Percentiles rank a stretch among this genome's conserved stretches.
Evolutionary conservation across 1,140 invertebrate species (phyloP).

Genomic region (Scylla paramamosain): DNA sequence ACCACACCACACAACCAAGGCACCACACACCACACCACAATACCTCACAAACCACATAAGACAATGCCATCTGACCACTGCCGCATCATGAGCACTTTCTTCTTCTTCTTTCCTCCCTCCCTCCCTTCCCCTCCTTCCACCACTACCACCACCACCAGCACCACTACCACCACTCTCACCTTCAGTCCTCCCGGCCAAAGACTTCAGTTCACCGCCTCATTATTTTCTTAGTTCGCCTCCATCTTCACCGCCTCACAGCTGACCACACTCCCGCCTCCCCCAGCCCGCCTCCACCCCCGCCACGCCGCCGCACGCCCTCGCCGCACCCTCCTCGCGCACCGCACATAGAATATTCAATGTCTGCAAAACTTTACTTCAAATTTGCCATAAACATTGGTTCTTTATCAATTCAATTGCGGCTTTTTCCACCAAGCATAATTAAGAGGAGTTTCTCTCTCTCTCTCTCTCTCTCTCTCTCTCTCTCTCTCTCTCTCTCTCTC

Average conservation of each 20-base stretch:
- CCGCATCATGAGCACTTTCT: neutral
- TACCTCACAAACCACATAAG: too few species aligned
- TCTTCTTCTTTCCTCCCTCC: neutral
- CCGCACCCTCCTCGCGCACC: neutral
- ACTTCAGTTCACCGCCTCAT: neutral
- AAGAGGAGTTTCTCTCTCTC: conserved; percentile 18
- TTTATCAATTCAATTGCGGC: conserved; percentile 22
- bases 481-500: conserved; percentile 16
- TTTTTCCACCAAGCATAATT: conserved; percentile 2
- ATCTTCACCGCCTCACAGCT: conserved; percentile 17
- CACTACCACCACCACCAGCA: neutral
- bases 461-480: neutral
- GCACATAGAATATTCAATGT: neutral
- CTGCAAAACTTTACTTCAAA: conserved; percentile 14
- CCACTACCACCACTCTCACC: neutral
- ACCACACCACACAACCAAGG: neutral
- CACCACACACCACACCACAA: neutral
- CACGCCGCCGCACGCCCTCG: neutral
- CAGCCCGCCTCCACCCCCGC: conserved; percentile 15
- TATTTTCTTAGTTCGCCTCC: conserved; percentile 25
- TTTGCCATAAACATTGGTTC: neutral
- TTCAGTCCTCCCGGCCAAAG: neutral
- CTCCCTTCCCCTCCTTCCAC: neutral
- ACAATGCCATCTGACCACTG: neutral
- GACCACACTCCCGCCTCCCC: neutral